Conservation (phyloP, 2,113 vertebrate genomes). For the Trachemys scripta region DNA sequence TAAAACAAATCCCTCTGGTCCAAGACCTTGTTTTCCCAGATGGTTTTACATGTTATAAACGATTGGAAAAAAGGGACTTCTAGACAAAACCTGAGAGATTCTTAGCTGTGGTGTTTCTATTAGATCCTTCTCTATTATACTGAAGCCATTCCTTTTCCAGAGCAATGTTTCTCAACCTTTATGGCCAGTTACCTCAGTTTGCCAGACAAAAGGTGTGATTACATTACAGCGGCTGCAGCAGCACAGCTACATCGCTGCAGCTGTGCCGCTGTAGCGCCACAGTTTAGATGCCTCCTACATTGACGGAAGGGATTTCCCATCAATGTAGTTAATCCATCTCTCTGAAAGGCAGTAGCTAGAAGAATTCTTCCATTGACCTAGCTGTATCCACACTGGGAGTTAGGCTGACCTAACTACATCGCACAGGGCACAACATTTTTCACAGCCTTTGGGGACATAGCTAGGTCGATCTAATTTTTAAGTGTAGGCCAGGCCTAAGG, state of each 20-base stretch:
- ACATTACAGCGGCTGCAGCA: neutral
- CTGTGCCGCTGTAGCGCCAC: neutral
- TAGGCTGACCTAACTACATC: neutral
- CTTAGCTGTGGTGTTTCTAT: conserved; percentile 11
- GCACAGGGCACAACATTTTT: neutral
- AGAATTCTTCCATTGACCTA: neutral
- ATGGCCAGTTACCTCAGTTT: conserved; percentile 58
- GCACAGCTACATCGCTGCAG: neutral
- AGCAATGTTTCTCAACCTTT: conserved; percentile 53
- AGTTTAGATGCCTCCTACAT: neutral
- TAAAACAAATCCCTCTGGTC: neutral
- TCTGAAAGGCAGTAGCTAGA: neutral
- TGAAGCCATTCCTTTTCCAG: conserved; percentile 45
- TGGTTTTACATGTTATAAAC: neutral
- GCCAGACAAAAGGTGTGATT: neutral
- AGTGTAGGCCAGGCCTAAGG: conserved; percentile 25
- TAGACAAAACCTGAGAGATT: neutral
- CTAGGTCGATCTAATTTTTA: neutral
- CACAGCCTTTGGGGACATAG: neutral
- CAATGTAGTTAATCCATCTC: neutral
- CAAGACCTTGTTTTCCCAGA: neutral
- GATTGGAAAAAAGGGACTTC: conserved; percentile 17
- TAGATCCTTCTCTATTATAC: neutral
- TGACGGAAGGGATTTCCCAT: neutral
- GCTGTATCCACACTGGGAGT: neutral